Base-by-base conservation (phyloP, 2,113 vertebrate species). In the Mormyrus lacerda region DNA sequence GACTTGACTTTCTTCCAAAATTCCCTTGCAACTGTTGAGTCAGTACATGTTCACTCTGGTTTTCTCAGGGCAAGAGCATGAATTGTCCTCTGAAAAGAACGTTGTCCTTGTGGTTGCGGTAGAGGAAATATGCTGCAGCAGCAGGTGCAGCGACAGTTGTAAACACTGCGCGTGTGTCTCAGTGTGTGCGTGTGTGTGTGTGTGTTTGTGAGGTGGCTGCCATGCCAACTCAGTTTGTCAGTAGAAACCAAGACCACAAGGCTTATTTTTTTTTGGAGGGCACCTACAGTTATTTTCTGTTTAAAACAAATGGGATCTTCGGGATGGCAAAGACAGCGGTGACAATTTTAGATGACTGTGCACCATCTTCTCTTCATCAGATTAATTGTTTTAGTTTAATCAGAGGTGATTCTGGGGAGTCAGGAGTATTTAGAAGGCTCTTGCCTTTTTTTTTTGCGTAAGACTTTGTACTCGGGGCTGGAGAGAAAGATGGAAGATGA, bases 101-200 rank as follows among this genome's bases (percentile, higher is more conserved):
- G 21, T 31, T 47, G 76, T 61, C 76, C 53, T 85, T 61, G 79
- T 44, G 42, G 88, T 89, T 35, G 50, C 21, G 39, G 79, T 79
- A 89, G 88, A 45, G 88, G 79, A 83, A 89, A 51, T 84, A 48
- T 83, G 88, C 48, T 51, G 39, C 47, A 88, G 88, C 73, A 84
- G 88, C 88, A 84, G 88, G 88, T 84, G 79, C 88, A 84, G 79
- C 31, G 31, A 17, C 79, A 53, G 76, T 85, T 89, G 76, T 88
- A 53, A 88, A 88, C 44, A 58, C 86, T 48, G 44, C 4, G 31
- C 15, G 73, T 69, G 61, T 27, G 61, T 65, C 58, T n/a, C 58
- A 8, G 58, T 65, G 58, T 19, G 79, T 24, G 35, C 39, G 42
- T 83, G 19, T 45, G 4, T 51, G 47, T 76, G 3, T 69, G 88